Evolutionary conservation across 1,140 invertebrate genomes (phyloP), one percentile per base, ranked within the genome.

Genomic region (Camponotus floridanus): DNA sequence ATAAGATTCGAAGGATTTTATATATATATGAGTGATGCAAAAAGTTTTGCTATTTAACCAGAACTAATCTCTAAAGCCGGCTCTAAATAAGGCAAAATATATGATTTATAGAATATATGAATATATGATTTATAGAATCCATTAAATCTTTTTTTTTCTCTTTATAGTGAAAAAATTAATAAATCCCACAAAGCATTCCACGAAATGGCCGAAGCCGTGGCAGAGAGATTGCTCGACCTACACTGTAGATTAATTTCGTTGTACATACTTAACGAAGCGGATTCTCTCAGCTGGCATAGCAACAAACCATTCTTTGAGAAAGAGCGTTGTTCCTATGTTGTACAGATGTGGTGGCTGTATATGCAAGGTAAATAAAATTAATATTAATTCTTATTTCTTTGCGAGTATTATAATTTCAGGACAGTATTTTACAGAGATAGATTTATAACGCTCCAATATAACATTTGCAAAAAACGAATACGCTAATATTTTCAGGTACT

Each of bases 311-410:
- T 96, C 90, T 97, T 95, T 88, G 97, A 97, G 92, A 96, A 95
- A 9, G 97, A 97, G 89, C 93, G 97, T 42, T 97, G 97, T 2
- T 97, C 97, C 1, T 97, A 97, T 62, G 96, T 97, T 5, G 96
- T 98, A 67, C 97, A 98, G 93, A 98, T 98, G 96, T 98, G 97
- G 97, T 97, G 97, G 97, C 95, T 98, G 4, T 98, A 98, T 91
- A 97, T 98, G 96, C 96, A 97, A 95, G 97, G 97, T 97, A 92
- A 90, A 26, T 26, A 26, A 89, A 5, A 5, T 31, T 73, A 79
- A 31, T 31, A 7, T 0, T 45, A 6, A 9, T 15, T 42, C 57
- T 21, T 11, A 1, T 71, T 57, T 81, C 18, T 57, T 11, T 51
- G 13, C 18, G 33, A 39, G 4, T 51, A 51, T 0, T 39, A 11